A percentile compares a stretch with the other conserved stretches of the same genome.
Conservation (phyloP, 2,113 vertebrate species). For the Psittacula cyanocephala region DNA sequence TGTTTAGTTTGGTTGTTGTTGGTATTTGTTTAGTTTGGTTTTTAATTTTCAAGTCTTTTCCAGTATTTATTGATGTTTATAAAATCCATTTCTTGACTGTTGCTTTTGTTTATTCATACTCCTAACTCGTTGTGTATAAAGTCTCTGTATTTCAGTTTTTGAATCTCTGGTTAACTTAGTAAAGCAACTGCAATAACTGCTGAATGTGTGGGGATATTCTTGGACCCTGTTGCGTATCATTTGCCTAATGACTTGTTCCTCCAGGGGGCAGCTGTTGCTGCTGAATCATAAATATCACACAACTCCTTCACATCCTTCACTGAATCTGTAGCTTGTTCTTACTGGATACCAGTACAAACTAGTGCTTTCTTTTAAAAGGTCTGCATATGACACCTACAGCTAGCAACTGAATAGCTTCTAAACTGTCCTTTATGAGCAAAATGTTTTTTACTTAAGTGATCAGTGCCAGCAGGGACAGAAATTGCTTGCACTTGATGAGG, state of each 20-base stretch:
- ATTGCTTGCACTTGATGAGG: background rate
- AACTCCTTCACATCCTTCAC: background rate
- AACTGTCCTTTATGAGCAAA: background rate
- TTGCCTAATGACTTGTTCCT: background rate
- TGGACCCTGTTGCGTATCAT: background rate
- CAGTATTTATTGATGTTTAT: constrained; percentile 37
- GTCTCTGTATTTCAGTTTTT: constrained; percentile 10
- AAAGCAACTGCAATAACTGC: background rate
- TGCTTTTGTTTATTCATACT: constrained; percentile 3
- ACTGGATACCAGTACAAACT: background rate
- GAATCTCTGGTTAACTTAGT: constrained; percentile 29
- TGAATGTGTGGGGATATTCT: constrained; percentile 10
- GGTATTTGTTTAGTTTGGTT: background rate
- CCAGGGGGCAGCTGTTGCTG: background rate
- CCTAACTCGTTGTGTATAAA: background rate
- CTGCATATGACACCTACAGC: background rate
- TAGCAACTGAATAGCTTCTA: background rate
- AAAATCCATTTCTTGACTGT: background rate
- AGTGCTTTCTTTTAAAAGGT: background rate
- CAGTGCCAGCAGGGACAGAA: background rate
- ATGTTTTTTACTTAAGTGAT: fast-evolving
- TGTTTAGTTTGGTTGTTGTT: background rate
- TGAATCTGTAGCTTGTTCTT: background rate
- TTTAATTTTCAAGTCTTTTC: background rate
- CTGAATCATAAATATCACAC: background rate